Base-by-base conservation (phyloP, 2,113 vertebrate genomes). In the Brachirus orientalis region DNA sequence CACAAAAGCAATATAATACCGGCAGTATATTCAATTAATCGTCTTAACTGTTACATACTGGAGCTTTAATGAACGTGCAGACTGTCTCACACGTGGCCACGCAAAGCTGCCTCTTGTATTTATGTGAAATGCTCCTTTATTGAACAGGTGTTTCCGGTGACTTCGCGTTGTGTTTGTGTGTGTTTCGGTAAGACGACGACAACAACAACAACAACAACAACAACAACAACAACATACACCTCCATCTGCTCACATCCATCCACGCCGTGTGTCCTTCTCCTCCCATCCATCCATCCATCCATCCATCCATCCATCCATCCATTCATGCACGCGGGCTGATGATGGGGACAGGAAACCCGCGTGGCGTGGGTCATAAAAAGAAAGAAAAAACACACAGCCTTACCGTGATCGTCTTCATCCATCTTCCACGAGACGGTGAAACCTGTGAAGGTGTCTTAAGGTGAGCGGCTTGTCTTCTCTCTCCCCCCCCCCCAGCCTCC, bases 321-420 rank as follows among this genome's bases (percentile, higher is more conserved):
- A 63, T 72, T 65, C 70, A 16, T 35, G 60, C 76, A 17, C 63
- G 54, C 60, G 46, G 56, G 22, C 54, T 40, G 46, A 43, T 10
- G n/a, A n/a, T n/a, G 35, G 28, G 47, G 45, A 66, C 10, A 50
- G 64, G 45, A 46, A 69, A 64, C 35, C 63, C 57, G 16, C 43
- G 35, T 60, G 47, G 40, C 40, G 11, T 11, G 10, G 44, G 45
- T 16, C 1, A 33, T n/a, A 19, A 6, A 0, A n/a, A 17, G 2
- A 53, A 36, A 0, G 17, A 17, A 28, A 13, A 1, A 5, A 43
- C 5, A 60, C n/a, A 45, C 48, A 52, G 7, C 2, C 87, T 89
- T 89, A 94, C 93, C 92, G 69, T 88, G 89, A 79, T 86, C 92
- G 75, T 94, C 92, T 79, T 94, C 91, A 45, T 93, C 92, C 91